Evolutionary conservation across 2,113 vertebrate species (phyloP), one percentile per base, ranked within the genome.

Genomic region (Fulica atra): DNA sequence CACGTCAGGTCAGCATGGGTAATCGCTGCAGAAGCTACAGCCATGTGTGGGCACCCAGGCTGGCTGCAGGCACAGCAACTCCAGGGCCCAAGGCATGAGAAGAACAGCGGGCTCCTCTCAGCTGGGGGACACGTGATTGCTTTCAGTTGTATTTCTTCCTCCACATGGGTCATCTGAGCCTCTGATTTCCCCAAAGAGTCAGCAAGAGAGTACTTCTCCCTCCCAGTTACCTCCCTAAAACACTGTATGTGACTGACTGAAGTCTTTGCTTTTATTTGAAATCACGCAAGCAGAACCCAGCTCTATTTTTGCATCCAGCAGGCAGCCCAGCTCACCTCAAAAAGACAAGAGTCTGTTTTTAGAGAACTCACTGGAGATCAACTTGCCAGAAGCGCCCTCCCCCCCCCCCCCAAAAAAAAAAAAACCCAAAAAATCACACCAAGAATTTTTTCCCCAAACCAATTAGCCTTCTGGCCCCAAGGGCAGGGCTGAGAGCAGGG

Each of bases 201-300:
- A 85, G 35, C 13, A 61, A 19, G 8, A 44, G 23, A 46, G 9
- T 29, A 64, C 38, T 57, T 61, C 28, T 29, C 35, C 57, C 42
- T 78, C 6, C 46, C 44, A 35, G 28, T 51, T 51, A 51, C 61
- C 44, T 80, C 53, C 54, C 59, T 70, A 50, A 81, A 76, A 29
- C 0, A 1, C 19, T 33, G 14, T 0, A 0, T 35, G 23, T 18
- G 9, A 19, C 44, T 65, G 38, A 42, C 38, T 42, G 40, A 74
- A 86, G 53, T 13, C 24, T 88, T 86, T 35, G 14, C 16, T 87
- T 87, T 64, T 15, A 35, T 48, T 26, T 51, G 15, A 80, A 65
- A 13, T 40, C 65, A n/a, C 86, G 21, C 8, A 7, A 13, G 63
- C 50, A 86, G 68, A 94, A 54, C 19, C 28, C n/a, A 57, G 25